These are phyloP conservation scores for Triplophysa bombifrons DNA, from an alignment of 2,797 vertebrate genomes.

Conservation along the genomic window DNA sequence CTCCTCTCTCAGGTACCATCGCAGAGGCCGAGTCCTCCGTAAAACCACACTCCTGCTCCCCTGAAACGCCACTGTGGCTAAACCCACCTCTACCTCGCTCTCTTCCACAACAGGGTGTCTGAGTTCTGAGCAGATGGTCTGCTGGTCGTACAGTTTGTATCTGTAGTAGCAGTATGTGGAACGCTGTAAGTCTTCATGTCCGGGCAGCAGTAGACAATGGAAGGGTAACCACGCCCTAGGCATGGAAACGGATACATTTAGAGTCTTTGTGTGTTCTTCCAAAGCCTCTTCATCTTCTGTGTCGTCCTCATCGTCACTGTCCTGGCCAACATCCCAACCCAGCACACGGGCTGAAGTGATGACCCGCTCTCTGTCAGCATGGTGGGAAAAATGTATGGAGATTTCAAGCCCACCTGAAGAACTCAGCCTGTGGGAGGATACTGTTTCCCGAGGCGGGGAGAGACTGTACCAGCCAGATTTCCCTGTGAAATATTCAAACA, in stretches of 20 bases:
- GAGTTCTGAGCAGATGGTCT: constrained; percentile 84
- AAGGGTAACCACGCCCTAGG: constrained; percentile 87
- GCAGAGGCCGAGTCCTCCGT: constrained; percentile 76
- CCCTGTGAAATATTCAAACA: constrained; percentile 69
- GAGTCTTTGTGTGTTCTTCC: constrained; percentile 48
- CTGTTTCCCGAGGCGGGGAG: constrained; percentile 64
- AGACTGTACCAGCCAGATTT: constrained; percentile 92
- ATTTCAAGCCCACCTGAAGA: constrained; percentile 90
- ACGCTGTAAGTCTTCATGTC: constrained; percentile 75
- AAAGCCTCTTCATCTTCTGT: constrained; percentile 42
- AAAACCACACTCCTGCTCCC: constrained; percentile 77
- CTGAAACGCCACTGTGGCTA: constrained; percentile 78
- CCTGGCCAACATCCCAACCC: constrained; percentile 76
- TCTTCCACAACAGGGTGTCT: constrained; percentile 76
- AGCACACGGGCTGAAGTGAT: constrained; percentile 80
- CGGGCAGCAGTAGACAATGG: constrained; percentile 81
- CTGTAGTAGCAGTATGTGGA: constrained; percentile 89
- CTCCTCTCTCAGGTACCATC: constrained; percentile 93
- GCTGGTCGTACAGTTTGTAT: constrained; percentile 86
- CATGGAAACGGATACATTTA: constrained; percentile 77
- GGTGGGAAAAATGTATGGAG: constrained; percentile 82
- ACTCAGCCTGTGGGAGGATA: constrained; percentile 64
- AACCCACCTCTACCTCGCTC: constrained; percentile 56
- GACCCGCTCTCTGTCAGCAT: constrained; percentile 83
- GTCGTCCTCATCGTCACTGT: constrained; percentile 54